A percentile compares a stretch with the other conserved stretches of the same genome.
Conservation (phyloP, 2,888 invertebrate genomes). For the Bursaphelenchus okinawaensis region DNA sequence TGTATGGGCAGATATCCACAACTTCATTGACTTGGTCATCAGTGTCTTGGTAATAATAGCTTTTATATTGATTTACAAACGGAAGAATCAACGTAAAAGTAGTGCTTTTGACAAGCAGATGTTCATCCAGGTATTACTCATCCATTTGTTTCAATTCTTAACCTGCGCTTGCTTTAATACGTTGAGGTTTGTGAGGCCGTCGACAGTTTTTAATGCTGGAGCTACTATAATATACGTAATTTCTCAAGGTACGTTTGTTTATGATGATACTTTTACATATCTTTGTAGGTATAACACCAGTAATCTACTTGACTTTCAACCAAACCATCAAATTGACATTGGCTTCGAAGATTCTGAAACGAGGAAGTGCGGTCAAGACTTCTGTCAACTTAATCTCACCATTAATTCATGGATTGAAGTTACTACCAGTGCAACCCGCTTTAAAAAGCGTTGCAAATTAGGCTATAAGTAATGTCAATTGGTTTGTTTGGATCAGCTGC, state of each 20-base stretch:
- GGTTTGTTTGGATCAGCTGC: too few relatives aligned
- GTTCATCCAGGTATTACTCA: background rate
- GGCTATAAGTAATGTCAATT: too few relatives aligned
- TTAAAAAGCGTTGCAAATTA: too few relatives aligned
- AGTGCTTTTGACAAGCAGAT: too few relatives aligned
- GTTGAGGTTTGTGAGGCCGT: background rate
- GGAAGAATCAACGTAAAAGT: background rate
- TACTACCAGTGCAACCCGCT: too few relatives aligned
- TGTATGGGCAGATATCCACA: background rate
- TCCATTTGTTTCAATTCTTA: background rate
- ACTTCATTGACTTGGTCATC: background rate
- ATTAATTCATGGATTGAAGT: too few relatives aligned
- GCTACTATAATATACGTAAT: background rate
- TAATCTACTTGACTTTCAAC: background rate
- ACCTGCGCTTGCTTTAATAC: background rate
- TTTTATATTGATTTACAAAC: background rate
- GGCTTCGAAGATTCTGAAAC: too few relatives aligned
- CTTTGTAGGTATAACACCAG: background rate
- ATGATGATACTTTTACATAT: too few relatives aligned
- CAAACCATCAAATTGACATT: background rate
- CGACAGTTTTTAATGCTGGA: background rate
- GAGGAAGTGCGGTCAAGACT: too few relatives aligned
- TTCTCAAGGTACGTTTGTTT: background rate
- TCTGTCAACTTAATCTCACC: too few relatives aligned
- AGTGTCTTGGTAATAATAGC: background rate